Percentiles rank a stretch among this genome's conserved stretches.
These are phyloP conservation scores for Goniozus legneri DNA, from an alignment of 1,140 invertebrate species.

Conservation along the genomic window DNA sequence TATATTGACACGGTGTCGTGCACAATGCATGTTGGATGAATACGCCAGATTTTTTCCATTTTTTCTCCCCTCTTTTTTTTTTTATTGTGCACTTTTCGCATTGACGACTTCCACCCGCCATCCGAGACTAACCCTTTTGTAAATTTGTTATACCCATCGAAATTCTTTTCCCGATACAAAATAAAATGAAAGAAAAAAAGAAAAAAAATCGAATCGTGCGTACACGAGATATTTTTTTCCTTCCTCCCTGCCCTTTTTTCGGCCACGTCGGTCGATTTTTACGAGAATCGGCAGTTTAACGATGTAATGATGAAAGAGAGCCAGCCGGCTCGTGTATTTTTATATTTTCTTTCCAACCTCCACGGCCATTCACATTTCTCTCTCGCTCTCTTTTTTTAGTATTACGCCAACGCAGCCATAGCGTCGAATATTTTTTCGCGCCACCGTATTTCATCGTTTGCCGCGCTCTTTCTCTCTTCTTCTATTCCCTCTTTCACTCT, in stretches of 20 bases:
- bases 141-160: neutral
- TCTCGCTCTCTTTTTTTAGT: constrained; percentile 7
- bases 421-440: constrained; percentile 2
- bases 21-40: too few species aligned
- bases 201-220: too few species aligned
- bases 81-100: too few species aligned
- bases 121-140: too few species aligned
- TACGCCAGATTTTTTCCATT: too few species aligned
- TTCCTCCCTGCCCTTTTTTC: too few species aligned
- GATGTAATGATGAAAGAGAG: neutral
- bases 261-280: neutral
- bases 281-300: neutral
- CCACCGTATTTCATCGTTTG: constrained; percentile 33
- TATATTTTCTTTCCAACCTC: neutral
- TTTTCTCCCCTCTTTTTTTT: too few species aligned
- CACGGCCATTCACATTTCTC: neutral
- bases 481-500: too few species aligned
- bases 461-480: too few species aligned
- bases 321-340: neutral
- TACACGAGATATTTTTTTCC: too few species aligned
- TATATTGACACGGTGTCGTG: too few species aligned
- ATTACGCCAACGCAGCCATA: constrained; percentile 3
- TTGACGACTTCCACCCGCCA: too few species aligned
- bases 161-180: neutral
- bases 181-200: neutral